phyloP scores from a whole-genome alignment of 2,888 invertebrate genomes.

The Polia nebulosa region DNA sequence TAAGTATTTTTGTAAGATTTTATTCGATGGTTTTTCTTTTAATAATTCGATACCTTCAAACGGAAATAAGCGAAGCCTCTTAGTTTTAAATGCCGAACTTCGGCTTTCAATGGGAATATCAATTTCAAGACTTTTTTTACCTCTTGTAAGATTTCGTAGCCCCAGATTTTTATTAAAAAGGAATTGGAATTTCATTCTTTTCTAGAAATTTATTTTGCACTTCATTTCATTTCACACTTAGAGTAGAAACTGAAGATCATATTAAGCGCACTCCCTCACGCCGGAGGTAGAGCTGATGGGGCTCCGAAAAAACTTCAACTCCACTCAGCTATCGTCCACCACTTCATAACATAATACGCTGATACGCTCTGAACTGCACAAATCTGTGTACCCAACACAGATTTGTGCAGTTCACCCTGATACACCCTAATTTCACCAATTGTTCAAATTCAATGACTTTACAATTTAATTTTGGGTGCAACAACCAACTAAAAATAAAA shows the following conservation, averaged over 20 bases:
- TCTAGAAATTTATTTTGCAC: neutral
- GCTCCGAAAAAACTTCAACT: no score
- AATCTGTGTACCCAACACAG: no score
- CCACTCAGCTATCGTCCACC: no score
- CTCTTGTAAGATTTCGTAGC: constrained; percentile 46
- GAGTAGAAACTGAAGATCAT: neutral
- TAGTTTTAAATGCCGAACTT: constrained; percentile 50
- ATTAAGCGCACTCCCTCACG: no score
- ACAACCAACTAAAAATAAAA: no score
- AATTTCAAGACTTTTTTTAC: constrained; percentile 40
- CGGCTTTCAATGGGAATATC: constrained; percentile 45
- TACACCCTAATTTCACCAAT: no score
- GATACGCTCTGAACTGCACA: no score
- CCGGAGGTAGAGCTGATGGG: no score
- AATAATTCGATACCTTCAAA: constrained; percentile 50
- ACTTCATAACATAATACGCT: no score
- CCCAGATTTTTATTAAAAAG: constrained; percentile 18
- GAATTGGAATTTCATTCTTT: constrained; percentile 33
- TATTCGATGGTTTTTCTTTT: constrained; percentile 40
- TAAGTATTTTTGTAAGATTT: constrained; percentile 53
- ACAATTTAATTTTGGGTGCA: no score
- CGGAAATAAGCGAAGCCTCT: constrained; percentile 57
- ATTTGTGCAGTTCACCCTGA: no score
- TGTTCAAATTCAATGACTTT: no score
- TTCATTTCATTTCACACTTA: neutral